Evolutionary conservation across 2,797 vertebrate genomes (phyloP).

Genomic region (Pogoniulus pusillus): DNA sequence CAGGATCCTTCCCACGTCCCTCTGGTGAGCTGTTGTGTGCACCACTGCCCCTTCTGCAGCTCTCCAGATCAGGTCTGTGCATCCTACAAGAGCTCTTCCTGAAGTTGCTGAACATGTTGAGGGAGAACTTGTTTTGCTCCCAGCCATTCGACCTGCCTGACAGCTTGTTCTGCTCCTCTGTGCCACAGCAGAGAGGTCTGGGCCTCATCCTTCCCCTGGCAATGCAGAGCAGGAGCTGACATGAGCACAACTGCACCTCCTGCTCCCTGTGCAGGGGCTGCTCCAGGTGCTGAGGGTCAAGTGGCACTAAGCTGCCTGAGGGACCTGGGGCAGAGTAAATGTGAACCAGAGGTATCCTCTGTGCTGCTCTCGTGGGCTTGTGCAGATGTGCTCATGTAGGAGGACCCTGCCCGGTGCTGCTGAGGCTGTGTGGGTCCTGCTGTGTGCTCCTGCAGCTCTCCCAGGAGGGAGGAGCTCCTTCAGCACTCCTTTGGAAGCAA

Average conservation of each 20-base stretch:
- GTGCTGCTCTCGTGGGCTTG: neutral
- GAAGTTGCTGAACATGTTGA: conserved; percentile 54
- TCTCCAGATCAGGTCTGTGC: neutral
- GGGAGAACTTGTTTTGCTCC: conserved; percentile 50
- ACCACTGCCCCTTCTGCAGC: neutral
- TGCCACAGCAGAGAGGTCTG: neutral
- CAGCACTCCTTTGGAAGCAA: neutral
- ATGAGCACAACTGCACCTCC: neutral
- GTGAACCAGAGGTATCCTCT: neutral
- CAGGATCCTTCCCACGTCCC: neutral
- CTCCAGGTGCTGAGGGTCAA: neutral
- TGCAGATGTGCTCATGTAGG: neutral
- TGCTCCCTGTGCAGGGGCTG: neutral
- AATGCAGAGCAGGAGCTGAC: neutral
- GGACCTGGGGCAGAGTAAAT: neutral
- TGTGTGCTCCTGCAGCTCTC: neutral
- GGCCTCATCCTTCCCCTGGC: neutral
- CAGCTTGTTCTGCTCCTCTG: conserved; percentile 39
- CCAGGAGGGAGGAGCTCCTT: neutral
- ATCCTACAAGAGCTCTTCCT: neutral
- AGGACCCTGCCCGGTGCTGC: neutral
- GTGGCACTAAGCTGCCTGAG: neutral
- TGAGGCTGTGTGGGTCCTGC: neutral
- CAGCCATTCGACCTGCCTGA: conserved; percentile 58
- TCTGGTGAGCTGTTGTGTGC: neutral